Evolutionary conservation across 2,797 vertebrate species (phyloP).

Genomic region (Rhynchotus rufescens): DNA sequence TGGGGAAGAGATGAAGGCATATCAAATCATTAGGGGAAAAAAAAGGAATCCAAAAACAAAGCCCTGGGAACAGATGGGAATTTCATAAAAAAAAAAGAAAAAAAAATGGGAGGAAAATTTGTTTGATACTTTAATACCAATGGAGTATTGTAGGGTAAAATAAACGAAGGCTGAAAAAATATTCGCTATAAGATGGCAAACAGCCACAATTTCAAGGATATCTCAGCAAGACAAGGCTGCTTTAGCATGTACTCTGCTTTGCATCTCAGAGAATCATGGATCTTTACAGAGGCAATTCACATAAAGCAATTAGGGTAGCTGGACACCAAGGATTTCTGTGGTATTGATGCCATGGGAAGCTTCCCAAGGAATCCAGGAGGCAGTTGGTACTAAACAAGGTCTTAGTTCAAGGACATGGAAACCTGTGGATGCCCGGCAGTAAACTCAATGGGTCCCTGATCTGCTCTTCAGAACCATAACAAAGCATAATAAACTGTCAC

Average conservation of each 20-base stretch:
- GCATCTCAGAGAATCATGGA: neutral
- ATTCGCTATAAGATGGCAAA: slow-evolving; percentile 57
- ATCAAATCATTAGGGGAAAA: neutral
- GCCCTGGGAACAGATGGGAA: neutral
- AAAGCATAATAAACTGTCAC: rapidly evolving
- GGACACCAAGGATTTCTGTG: neutral
- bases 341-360: neutral
- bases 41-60: neutral
- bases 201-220: neutral
- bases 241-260: neutral
- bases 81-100: neutral
- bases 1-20: neutral
- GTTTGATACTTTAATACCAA: neutral
- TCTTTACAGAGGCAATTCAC: neutral
- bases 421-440: rapidly evolving
- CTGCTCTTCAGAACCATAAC: rapidly evolving
- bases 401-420: neutral
- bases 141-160: neutral
- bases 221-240: neutral
- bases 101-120: neutral
- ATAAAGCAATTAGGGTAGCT: neutral
- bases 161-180: neutral
- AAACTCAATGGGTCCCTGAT: neutral
- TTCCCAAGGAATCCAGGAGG: neutral
- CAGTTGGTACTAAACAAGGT: neutral